These are phyloP conservation scores for Telenomus remus DNA, from an alignment of 1,140 invertebrate species.

Conservation along the genomic window DNA sequence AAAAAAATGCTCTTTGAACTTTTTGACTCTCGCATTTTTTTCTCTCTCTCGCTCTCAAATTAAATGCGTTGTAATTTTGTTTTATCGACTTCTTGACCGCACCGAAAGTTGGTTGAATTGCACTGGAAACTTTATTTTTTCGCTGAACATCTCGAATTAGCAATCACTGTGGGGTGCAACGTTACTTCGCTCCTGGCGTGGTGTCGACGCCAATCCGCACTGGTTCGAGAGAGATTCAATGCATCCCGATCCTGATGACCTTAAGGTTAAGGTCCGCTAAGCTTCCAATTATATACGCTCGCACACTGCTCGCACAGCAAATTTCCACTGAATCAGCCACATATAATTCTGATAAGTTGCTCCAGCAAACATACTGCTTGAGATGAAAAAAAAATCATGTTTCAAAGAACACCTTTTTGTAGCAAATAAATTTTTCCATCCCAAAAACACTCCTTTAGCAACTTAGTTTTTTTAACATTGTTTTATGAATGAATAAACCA, in stretches of 20 bases:
- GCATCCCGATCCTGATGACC: conserved; percentile 33
- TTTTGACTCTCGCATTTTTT: too few relatives aligned
- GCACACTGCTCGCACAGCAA: conserved; percentile 37
- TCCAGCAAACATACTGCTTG: too few relatives aligned
- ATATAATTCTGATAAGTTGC: neutral
- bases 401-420: too few relatives aligned
- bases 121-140: conserved; percentile 3
- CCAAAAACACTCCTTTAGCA: too few relatives aligned
- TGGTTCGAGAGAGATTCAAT: conserved; percentile 42
- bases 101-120: neutral
- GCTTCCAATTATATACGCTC: conserved; percentile 50
- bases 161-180: conserved; percentile 28
- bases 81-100: too few relatives aligned
- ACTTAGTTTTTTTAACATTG: neutral
- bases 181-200: conserved; percentile 15
- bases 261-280: conserved; percentile 55
- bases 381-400: too few relatives aligned
- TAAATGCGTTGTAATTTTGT: too few relatives aligned
- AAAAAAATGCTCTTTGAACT: too few relatives aligned
- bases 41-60: too few relatives aligned
- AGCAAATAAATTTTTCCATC: too few relatives aligned
- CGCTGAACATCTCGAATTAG: conserved; percentile 14
- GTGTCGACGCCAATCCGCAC: conserved; percentile 27
- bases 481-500: too few relatives aligned
- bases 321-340: conserved; percentile 41